These are phyloP conservation scores for Nannoperca obscura DNA, from an alignment of 2,797 vertebrate species.

Conservation along the genomic window DNA sequence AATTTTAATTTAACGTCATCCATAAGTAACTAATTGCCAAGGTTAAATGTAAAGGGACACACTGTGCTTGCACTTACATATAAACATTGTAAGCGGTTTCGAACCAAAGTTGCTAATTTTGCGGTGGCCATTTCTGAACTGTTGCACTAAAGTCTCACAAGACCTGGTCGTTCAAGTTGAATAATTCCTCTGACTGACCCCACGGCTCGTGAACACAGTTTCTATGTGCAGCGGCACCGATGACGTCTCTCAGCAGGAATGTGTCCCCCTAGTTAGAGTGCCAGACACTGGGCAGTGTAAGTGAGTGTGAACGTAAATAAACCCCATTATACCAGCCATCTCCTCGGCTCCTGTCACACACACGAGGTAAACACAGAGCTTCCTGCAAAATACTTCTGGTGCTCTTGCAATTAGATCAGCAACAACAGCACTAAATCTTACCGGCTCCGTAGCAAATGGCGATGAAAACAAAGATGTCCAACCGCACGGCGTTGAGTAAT, in stretches of 20 bases:
- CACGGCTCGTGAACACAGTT: conserved; percentile 70
- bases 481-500: conserved; percentile 40
- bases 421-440: conserved; percentile 86
- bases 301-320: conserved; percentile 97
- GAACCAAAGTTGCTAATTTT: conserved; percentile 42
- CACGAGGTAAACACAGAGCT: conserved; percentile 94
- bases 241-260: conserved; percentile 91
- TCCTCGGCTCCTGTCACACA: conserved; percentile 93
- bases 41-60: conserved; percentile 31
- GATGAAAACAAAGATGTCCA: conserved; percentile 83
- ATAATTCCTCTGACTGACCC: conserved; percentile 73
- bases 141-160: conserved; percentile 47
- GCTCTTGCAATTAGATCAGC: conserved; percentile 88
- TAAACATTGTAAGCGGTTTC: too few relatives aligned
- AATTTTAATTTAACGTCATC: conserved; percentile 9
- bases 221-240: conserved; percentile 73
- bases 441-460: conserved; percentile 76
- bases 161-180: conserved; percentile 59
- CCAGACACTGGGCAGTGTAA: conserved; percentile 93
- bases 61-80: conserved; percentile 11
- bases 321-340: conserved; percentile 94
- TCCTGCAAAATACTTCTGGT: conserved; percentile 92
- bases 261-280: conserved; percentile 90
- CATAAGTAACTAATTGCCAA: not conserved
- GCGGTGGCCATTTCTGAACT: conserved; percentile 49